A percentile compares a stretch with the other conserved stretches of the same genome.
phyloP scores from a whole-genome alignment of 1,140 invertebrate species.

The Ceratosolen fusciceps region DNA sequence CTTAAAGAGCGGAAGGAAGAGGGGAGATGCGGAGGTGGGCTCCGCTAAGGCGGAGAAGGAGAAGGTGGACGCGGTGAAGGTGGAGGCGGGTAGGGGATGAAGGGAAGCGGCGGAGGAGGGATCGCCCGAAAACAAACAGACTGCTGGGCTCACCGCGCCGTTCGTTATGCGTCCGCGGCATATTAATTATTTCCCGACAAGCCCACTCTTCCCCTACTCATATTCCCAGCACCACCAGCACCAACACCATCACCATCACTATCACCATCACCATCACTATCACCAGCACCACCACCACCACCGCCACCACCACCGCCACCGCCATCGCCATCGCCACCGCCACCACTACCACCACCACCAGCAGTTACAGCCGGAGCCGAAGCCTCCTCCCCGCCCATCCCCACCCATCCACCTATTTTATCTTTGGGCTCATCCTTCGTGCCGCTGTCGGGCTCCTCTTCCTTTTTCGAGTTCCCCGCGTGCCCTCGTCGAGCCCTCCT shows the following conservation, averaged over 20 bases:
- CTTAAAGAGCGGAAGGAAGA: conserved; percentile 42
- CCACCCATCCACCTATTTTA: background rate
- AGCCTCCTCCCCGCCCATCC: background rate
- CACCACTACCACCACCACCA: too few relatives aligned
- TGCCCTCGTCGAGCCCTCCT: conserved; percentile 2
- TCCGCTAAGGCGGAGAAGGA: conserved; percentile 45
- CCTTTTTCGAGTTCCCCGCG: background rate
- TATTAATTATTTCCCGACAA: conserved; percentile 64
- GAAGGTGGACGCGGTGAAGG: background rate
- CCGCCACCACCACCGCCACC: too few relatives aligned
- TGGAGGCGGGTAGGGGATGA: background rate
- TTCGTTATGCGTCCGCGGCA: conserved; percentile 65
- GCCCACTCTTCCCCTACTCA: conserved; percentile 8
- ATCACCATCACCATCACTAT: too few relatives aligned
- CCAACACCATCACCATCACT: too few relatives aligned
- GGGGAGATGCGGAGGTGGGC: conserved; percentile 22
- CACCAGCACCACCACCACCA: too few relatives aligned
- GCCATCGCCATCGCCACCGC: too few relatives aligned
- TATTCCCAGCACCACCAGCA: too few relatives aligned
- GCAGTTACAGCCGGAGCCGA: too few relatives aligned
- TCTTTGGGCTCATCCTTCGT: conserved; percentile 3
- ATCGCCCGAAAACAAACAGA: conserved; percentile 64
- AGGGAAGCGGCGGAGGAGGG: conserved; percentile 49
- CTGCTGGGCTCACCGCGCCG: conserved; percentile 49
- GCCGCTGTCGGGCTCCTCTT: background rate